Evolutionary conservation across 2,888 invertebrate species (phyloP).

Genomic region (Drosophila tripunctata): DNA sequence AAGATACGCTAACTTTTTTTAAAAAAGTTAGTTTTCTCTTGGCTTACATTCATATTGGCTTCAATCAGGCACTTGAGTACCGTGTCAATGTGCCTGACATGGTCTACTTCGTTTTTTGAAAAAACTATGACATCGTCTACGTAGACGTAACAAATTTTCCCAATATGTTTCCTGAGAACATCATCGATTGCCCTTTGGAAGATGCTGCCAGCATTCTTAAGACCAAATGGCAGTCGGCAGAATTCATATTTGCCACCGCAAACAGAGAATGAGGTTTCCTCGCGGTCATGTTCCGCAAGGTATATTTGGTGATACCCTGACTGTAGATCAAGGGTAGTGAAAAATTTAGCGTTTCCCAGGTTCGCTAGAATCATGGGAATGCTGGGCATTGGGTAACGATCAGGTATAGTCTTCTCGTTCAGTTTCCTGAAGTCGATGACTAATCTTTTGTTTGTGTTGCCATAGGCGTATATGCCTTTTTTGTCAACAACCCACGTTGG

Average conservation of each 20-base stretch:
- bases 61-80: slow-evolving; percentile 3
- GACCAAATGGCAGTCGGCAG: slow-evolving; percentile 2
- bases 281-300: not conserved
- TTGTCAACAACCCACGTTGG: slow-evolving; percentile 5
- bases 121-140: slow-evolving; percentile 9
- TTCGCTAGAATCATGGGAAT: slow-evolving; percentile 1
- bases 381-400: slow-evolving; percentile 5
- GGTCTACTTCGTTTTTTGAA: slow-evolving; percentile 7
- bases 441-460: slow-evolving; percentile 4
- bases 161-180: not conserved
- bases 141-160: slow-evolving; percentile 12
- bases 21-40: slow-evolving; percentile 10
- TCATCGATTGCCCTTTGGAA: too few species aligned
- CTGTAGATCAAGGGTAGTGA: too few species aligned
- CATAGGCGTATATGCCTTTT: not conserved
- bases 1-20: slow-evolving; percentile 6
- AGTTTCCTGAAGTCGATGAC: slow-evolving; percentile 6
- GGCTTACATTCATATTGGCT: slow-evolving; percentile 12
- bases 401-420: slow-evolving; percentile 1
- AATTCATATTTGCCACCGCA: not conserved
- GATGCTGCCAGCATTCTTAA: not conserved
- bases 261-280: not conserved
- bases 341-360: not conserved
- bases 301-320: not conserved
- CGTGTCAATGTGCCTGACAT: slow-evolving; percentile 7